Conservation (phyloP, 1,140 invertebrate species). For the Lethocerus indicus region DNA sequence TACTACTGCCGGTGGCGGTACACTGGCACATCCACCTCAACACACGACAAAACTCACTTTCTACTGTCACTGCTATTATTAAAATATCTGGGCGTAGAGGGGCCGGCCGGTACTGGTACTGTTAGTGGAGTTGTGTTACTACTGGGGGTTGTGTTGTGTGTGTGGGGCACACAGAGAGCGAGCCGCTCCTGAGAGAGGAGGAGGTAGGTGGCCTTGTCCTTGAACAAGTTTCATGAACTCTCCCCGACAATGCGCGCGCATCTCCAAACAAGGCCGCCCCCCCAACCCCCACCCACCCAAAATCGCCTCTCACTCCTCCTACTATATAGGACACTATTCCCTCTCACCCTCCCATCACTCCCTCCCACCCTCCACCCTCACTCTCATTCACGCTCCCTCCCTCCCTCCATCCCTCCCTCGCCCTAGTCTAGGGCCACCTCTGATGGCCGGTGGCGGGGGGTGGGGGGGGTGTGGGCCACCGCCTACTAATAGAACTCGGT, state of each 20-base stretch:
- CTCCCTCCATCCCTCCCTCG: no score
- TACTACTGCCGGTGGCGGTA: neutral
- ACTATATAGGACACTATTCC: no score
- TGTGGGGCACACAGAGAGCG: neutral
- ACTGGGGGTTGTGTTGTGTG: neutral
- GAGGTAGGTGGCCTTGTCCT: conserved; percentile 17
- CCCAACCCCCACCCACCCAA: neutral
- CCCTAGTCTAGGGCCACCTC: no score
- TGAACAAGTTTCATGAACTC: conserved; percentile 18
- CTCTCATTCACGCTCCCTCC: no score
- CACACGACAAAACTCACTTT: neutral
- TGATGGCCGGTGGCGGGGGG: no score
- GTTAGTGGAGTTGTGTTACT: neutral
- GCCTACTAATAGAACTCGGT: no score
- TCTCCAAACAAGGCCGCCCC: conserved; percentile 2
- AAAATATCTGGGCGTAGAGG: neutral
- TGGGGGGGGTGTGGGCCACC: no score
- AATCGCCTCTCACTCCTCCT: neutral
- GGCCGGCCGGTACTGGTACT: neutral
- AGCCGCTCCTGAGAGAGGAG: conserved; percentile 5
- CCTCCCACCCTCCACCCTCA: no score
- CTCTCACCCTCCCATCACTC: no score
- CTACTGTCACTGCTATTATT: neutral
- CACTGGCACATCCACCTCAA: neutral
- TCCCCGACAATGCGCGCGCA: conserved; percentile 3